phyloP scores from a whole-genome alignment of 2,113 vertebrate species.

The Lasiurus cinereus region DNA sequence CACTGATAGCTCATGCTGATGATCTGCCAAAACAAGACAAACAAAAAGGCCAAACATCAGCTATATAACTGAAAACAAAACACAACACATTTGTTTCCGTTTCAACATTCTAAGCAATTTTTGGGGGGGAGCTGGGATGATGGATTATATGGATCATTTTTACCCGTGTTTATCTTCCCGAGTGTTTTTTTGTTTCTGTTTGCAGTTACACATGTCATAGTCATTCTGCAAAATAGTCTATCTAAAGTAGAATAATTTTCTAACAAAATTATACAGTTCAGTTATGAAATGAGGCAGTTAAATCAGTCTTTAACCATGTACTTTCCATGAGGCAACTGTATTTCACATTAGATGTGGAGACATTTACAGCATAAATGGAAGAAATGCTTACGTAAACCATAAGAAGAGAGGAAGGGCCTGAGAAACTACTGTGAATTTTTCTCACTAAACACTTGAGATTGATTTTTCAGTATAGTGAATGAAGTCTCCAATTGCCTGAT shows the following conservation, averaged over 20 bases:
- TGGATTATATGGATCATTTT: background rate
- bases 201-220: background rate
- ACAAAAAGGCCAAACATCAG: background rate
- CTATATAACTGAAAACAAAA: background rate
- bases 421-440: background rate
- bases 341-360: background rate
- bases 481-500: background rate
- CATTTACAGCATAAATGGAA: background rate
- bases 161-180: background rate
- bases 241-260: background rate
- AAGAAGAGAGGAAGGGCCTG: background rate
- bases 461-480: background rate
- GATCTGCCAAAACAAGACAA: background rate
- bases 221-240: background rate
- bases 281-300: background rate
- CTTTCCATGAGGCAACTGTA: background rate
- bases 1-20: background rate
- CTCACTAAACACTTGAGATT: background rate
- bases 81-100: background rate
- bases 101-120: background rate
- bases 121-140: background rate
- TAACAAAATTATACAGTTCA: background rate
- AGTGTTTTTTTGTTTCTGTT: background rate
- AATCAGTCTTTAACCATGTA: background rate
- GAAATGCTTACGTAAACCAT: constrained; percentile 13